These are phyloP conservation scores for Lissocephala sabroskyi DNA, from an alignment of 2,888 invertebrate species.

Conservation along the genomic window DNA sequence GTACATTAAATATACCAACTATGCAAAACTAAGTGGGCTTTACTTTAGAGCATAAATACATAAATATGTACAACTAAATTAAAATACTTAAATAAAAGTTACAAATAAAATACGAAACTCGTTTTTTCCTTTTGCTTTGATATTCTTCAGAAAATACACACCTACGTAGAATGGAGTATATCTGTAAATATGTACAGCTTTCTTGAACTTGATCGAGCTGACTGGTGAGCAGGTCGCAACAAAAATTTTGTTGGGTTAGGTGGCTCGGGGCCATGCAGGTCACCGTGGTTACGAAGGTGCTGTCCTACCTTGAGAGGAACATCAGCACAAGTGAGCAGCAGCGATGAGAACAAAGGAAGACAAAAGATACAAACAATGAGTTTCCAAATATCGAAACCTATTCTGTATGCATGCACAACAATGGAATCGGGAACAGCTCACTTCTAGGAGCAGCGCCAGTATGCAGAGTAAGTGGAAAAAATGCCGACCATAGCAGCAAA, in stretches of 20 bases:
- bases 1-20: conserved; percentile 20
- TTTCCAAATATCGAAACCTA: too few relatives aligned
- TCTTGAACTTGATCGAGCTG: too few relatives aligned
- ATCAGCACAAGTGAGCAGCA: background rate
- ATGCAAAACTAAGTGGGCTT: conserved; percentile 53
- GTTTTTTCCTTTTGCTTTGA: too few relatives aligned
- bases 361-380: background rate
- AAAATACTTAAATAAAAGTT: conserved; percentile 23
- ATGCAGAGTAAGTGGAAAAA: too few relatives aligned
- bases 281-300: too few relatives aligned
- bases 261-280: too few relatives aligned
- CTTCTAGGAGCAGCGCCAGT: too few relatives aligned
- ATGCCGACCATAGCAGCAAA: conserved; percentile 31
- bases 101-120: conserved; percentile 2
- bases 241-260: too few relatives aligned
- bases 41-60: conserved; percentile 31
- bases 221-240: too few relatives aligned
- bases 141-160: conserved; percentile 3
- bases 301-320: too few relatives aligned
- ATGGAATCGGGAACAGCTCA: conserved; percentile 4
- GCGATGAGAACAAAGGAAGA: conserved; percentile 5
- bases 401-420: conserved; percentile 17
- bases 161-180: background rate
- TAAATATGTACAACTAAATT: conserved; percentile 15
- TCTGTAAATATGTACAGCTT: too few relatives aligned